phyloP scores from a whole-genome alignment of 2,797 vertebrate species.

The Pygocentrus nattereri region DNA sequence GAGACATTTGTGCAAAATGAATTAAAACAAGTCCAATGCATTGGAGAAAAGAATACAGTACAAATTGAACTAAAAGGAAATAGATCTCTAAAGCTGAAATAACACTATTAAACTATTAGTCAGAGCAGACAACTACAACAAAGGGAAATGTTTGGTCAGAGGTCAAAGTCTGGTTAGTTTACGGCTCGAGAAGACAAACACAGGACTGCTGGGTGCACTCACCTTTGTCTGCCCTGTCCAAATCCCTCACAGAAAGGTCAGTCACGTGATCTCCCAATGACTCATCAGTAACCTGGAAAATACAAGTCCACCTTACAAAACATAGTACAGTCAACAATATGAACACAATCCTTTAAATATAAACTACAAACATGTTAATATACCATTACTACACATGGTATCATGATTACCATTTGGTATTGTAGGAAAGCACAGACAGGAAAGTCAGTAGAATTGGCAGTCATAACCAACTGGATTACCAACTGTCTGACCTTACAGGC shows the following conservation, averaged over 20 bases:
- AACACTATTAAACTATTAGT: background rate
- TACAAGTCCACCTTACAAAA: slow-evolving; percentile 35
- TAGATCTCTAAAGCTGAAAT: background rate
- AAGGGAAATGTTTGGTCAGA: slow-evolving; percentile 10
- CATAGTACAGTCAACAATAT: background rate
- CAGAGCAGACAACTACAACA: slow-evolving; percentile 2
- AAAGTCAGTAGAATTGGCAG: slow-evolving; percentile 50
- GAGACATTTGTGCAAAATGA: background rate
- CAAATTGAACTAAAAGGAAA: background rate
- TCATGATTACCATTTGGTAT: background rate
- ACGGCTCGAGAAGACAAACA: slow-evolving; percentile 34
- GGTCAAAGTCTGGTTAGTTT: slow-evolving; percentile 53
- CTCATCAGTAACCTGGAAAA: slow-evolving; percentile 68
- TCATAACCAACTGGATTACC: slow-evolving; percentile 67
- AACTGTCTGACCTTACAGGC: slow-evolving; percentile 28
- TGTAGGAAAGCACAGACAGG: slow-evolving; percentile 20
- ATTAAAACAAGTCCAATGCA: background rate
- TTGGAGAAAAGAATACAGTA: background rate
- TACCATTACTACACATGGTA: background rate
- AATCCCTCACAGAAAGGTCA: slow-evolving; percentile 59
- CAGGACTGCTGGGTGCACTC: slow-evolving; percentile 30
- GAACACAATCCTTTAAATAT: background rate
- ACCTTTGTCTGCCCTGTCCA: slow-evolving; percentile 70
- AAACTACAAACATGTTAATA: background rate
- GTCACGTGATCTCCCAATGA: slow-evolving; percentile 43